Conservation (phyloP, 92 coral and sea anemone species). For the Porites lobata region DNA sequence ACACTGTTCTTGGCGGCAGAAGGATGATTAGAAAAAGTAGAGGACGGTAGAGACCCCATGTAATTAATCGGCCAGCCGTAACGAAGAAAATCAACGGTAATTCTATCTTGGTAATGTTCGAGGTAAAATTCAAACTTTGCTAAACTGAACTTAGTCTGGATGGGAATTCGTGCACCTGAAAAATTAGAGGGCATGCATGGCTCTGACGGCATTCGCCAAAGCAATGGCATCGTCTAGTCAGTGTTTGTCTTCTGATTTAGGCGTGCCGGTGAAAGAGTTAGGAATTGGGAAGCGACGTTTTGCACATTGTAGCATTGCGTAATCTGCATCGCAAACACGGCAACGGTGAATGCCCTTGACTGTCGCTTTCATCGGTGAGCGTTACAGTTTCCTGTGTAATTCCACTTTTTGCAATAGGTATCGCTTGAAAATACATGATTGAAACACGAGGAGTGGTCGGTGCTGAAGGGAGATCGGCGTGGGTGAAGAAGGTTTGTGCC, state of each 20-base stretch:
- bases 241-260: conserved; percentile 1
- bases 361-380: conserved; percentile 34
- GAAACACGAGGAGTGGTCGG: conserved; percentile 2
- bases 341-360: conserved; percentile 52
- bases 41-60: conserved; percentile 23
- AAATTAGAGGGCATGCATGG: conserved; percentile 32
- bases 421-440: neutral
- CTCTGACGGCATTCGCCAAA: conserved; percentile 38
- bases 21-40: conserved; percentile 57
- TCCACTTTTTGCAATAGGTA: conserved; percentile 45
- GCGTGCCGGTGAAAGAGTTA: neutral
- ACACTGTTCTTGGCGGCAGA: conserved; percentile 33
- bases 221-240: conserved; percentile 21
- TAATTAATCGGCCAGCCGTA: conserved; percentile 43
- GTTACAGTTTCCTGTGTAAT: conserved; percentile 58
- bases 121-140: conserved; percentile 34
- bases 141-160: conserved; percentile 33
- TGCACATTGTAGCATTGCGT: conserved; percentile 53
- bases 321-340: conserved; percentile 54
- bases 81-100: conserved; percentile 11
- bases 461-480: conserved; percentile 43
- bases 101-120: conserved; percentile 60
- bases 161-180: conserved; percentile 55
- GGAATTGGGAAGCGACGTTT: conserved; percentile 61
- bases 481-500: conserved; percentile 65